These are phyloP conservation scores for Spongia lamella DNA, from an alignment of 37 sponge, comb jelly and placozoan genomes.

Conservation along the genomic window DNA sequence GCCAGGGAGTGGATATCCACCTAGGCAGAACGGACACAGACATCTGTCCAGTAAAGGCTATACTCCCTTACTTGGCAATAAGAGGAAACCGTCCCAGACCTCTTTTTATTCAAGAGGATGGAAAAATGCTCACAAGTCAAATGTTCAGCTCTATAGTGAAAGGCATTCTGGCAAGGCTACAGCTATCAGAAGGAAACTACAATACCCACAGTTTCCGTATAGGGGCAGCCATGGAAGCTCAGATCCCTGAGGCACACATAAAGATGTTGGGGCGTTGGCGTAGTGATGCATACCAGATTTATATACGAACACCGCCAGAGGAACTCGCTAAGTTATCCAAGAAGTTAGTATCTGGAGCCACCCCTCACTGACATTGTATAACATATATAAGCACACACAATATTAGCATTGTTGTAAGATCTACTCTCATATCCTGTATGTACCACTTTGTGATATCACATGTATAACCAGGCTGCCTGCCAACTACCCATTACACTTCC, in stretches of 20 bases:
- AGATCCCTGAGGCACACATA: slow-evolving; percentile 1
- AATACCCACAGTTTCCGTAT: slow-evolving; percentile 20
- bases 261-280: slow-evolving; percentile 24
- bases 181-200: background rate
- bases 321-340: slow-evolving; percentile 1
- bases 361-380: too few species aligned
- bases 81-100: background rate
- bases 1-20: slow-evolving; percentile 3
- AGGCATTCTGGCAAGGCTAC: background rate
- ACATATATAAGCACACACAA: too few species aligned
- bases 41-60: slow-evolving; percentile 14
- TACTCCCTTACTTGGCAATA: background rate
- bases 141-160: background rate
- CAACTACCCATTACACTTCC: too few species aligned
- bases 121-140: background rate
- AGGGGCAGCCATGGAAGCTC: slow-evolving; percentile 21
- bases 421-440: too few species aligned
- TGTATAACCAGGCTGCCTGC: too few species aligned
- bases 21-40: slow-evolving; percentile 10
- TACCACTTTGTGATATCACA: too few species aligned
- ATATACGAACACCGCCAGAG: slow-evolving; percentile 1
- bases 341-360: too few species aligned
- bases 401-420: too few species aligned
- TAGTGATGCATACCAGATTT: slow-evolving; percentile 7
- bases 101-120: background rate